Evolutionary conservation across 23 tunicate species (phyloP).

Genomic region (Trididemnum clinides): DNA sequence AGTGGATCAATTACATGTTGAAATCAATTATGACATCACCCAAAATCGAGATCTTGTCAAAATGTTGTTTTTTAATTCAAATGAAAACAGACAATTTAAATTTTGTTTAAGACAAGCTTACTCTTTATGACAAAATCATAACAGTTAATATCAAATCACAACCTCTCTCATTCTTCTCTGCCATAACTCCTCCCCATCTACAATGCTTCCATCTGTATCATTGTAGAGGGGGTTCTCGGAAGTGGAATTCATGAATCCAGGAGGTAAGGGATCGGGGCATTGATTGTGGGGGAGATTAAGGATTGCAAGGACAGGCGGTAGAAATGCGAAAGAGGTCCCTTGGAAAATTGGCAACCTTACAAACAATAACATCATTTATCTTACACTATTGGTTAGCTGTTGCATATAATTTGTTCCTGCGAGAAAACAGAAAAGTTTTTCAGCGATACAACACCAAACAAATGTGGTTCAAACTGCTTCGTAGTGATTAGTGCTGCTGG

Average conservation of each 20-base stretch:
- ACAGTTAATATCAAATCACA: not conserved
- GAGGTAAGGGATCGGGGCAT: constrained; percentile 62
- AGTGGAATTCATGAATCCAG: constrained; percentile 31
- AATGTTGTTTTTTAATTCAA: not conserved
- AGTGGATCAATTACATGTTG: too few species aligned
- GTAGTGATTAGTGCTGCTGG: too few species aligned
- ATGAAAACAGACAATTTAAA: not conserved
- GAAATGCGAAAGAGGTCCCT: constrained; percentile 75
- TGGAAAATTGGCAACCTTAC: constrained; percentile 80
- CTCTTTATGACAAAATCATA: not conserved
- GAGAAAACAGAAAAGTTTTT: too few species aligned
- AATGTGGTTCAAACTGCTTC: too few species aligned
- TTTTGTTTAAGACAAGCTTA: not conserved
- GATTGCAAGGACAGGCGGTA: constrained; percentile 60
- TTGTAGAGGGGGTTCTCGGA: constrained; percentile 44
- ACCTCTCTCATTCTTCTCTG: constrained; percentile 79
- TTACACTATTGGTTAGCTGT: too few species aligned
- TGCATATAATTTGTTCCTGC: too few species aligned
- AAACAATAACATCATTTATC: constrained; percentile 1
- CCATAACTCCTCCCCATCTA: constrained; percentile 78
- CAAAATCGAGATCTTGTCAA: too few species aligned
- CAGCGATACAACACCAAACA: too few species aligned
- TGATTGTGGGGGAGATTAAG: constrained; percentile 65
- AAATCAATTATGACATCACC: too few species aligned
- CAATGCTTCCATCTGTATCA: constrained; percentile 64